Conservation (phyloP, 1,140 invertebrate species). For the Aphelenchoides fujianensis region DNA sequence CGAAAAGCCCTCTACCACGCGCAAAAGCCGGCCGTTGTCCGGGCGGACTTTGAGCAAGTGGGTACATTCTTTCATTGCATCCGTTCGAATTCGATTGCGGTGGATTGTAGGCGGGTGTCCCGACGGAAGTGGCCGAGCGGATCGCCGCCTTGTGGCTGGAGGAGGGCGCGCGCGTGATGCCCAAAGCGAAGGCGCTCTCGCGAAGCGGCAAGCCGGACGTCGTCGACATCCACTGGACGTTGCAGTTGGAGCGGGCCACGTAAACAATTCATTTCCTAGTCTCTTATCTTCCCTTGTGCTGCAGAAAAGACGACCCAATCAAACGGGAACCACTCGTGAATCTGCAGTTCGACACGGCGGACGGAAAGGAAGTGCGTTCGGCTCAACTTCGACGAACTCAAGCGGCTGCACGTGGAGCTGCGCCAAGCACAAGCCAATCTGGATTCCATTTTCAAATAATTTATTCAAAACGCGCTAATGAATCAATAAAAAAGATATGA, state of each 20-base stretch:
- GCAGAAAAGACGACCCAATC: not conserved
- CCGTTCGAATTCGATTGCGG: slow-evolving; percentile 2
- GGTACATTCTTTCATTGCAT: not conserved
- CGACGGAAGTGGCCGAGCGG: not conserved
- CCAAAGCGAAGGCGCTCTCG: slow-evolving; percentile 7
- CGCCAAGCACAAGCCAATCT: not conserved
- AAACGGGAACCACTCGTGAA: slow-evolving; percentile 11
- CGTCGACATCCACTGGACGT: slow-evolving; percentile 14
- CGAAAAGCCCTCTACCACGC: slow-evolving; percentile 4
- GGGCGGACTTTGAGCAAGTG: slow-evolving; percentile 12
- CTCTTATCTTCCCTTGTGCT: not conserved
- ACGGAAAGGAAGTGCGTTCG: not conserved
- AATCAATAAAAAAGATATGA: no score
- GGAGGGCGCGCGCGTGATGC: not conserved
- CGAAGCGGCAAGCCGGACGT: slow-evolving; percentile 3
- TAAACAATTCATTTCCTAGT: not conserved
- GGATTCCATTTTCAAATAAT: slow-evolving; percentile 13
- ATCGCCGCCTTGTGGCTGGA: slow-evolving; percentile 11
- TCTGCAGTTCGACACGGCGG: not conserved
- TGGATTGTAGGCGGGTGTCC: not conserved
- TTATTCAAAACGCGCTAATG: slow-evolving; percentile 5
- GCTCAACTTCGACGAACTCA: slow-evolving; percentile 10
- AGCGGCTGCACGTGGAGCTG: slow-evolving; percentile 2
- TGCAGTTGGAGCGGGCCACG: slow-evolving; percentile 16
- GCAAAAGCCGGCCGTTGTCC: slow-evolving; percentile 5